Conservation (phyloP, 1,140 invertebrate genomes). For the Lucilia sericata region DNA sequence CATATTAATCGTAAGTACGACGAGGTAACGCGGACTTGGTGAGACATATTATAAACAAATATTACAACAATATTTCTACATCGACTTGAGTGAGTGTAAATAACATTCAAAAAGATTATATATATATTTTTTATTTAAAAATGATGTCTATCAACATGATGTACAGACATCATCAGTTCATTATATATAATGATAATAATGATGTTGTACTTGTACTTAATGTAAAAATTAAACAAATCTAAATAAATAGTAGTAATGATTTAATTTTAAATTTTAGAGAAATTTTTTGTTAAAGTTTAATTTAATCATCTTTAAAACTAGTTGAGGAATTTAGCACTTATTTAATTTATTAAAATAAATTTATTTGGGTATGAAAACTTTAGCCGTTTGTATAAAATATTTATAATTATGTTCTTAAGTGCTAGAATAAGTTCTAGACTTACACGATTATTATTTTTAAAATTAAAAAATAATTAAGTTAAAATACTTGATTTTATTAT, state of each 20-base stretch:
- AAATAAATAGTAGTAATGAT: not conserved
- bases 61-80: not conserved
- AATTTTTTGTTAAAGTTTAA: not conserved
- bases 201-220: not conserved
- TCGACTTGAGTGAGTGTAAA: not conserved
- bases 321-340: no score
- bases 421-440: not conserved
- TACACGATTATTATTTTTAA: not conserved
- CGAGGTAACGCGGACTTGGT: no score
- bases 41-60: not conserved
- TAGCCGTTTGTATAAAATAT: no score
- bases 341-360: no score
- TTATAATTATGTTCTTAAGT: no score
- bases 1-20: not conserved
- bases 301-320: not conserved
- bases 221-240: slow-evolving; percentile 1
- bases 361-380: no score
- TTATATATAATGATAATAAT: not conserved
- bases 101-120: not conserved
- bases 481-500: not conserved
- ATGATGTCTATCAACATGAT: not conserved
- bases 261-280: slow-evolving; percentile 1
- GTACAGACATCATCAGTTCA: not conserved
- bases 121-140: not conserved
- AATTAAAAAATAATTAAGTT: not conserved